Evolutionary conservation across 1,140 invertebrate genomes (phyloP), one percentile per base, ranked within the genome.

Genomic region (Eupristina koningsbergeri): DNA sequence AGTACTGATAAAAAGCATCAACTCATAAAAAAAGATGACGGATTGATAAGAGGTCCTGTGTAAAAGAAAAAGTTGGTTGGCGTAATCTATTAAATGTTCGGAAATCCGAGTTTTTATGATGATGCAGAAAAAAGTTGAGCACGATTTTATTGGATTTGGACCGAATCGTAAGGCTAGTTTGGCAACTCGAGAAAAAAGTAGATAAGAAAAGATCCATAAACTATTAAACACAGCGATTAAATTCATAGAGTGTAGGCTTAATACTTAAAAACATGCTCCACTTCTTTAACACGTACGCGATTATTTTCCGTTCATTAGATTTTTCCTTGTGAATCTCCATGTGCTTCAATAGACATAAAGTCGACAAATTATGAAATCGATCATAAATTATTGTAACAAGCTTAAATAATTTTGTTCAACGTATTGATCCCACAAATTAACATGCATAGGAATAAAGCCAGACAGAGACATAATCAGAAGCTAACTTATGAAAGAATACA

Each of bases 331-430:
- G 50, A 26, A 58, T 67, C 64, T 67, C 17, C 31, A 1, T n/a
- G 63, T 63, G 29, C 5, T 63, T n/a, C 29, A 8, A 64, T 13
- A 3, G 34, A 34, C 29, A 34, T 3, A 64, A 3, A 64, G 3
- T 64, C 6, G 22, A 36, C 31, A 67, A 67, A 67, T 67, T 67
- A 67, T 67, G 17, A 67, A 67, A 67, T 67, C 64, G 31, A 67
- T 67, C 64, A 19, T 36, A 36, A 19, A 5, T 67, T 19, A 67
- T 67, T 36, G 34, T 19, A 31, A 67, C n/a, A 17, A 29, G 29
- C 61, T 31, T 31, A 15, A 64, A 64, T 64, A 31, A 64, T 64
- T 64, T 26, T 26, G 19, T 22, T 58, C 53, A 22, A 26, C 53
- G 3, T 17, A 17, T 53, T 17, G 50, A 53, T 58, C 3, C 26